Conservation (phyloP, 2,797 vertebrate species). For the Microhierax caerulescens region DNA sequence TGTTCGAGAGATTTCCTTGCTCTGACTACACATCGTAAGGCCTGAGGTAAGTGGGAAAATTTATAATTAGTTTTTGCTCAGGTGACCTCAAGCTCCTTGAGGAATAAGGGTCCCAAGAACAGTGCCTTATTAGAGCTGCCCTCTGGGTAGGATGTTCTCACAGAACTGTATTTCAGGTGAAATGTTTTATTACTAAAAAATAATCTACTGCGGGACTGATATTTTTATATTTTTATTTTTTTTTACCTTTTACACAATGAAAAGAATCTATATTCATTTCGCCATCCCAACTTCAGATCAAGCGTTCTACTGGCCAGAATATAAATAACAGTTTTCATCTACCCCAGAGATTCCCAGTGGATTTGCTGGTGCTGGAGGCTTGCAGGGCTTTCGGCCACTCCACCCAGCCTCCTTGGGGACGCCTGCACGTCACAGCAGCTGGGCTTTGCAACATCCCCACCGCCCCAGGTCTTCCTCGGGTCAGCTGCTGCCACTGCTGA, state of each 20-base stretch:
- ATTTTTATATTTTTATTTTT: not conserved
- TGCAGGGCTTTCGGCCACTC: not conserved
- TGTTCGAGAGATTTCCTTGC: not conserved
- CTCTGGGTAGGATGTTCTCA: not conserved
- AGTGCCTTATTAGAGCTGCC: not conserved
- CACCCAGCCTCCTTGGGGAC: rapidly evolving
- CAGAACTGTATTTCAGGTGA: not conserved
- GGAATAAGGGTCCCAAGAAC: not conserved
- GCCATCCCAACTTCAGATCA: rapidly evolving
- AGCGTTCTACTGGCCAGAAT: not conserved
- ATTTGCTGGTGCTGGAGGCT: not conserved
- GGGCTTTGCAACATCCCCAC: rapidly evolving
- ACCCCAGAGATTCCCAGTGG: rapidly evolving
- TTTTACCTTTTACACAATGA: not conserved
- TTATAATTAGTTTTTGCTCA: not conserved
- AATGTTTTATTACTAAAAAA: not conserved
- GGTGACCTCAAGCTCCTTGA: not conserved
- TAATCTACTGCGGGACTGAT: not conserved
- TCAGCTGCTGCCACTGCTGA: not conserved
- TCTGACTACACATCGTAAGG: not conserved
- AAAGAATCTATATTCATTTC: not conserved
- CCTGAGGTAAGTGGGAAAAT: not conserved
- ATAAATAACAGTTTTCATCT: not conserved
- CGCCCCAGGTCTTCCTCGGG: rapidly evolving
- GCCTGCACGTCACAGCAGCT: rapidly evolving